Conservation (phyloP, 2,797 vertebrate species). For the Rallus crepitans region DNA sequence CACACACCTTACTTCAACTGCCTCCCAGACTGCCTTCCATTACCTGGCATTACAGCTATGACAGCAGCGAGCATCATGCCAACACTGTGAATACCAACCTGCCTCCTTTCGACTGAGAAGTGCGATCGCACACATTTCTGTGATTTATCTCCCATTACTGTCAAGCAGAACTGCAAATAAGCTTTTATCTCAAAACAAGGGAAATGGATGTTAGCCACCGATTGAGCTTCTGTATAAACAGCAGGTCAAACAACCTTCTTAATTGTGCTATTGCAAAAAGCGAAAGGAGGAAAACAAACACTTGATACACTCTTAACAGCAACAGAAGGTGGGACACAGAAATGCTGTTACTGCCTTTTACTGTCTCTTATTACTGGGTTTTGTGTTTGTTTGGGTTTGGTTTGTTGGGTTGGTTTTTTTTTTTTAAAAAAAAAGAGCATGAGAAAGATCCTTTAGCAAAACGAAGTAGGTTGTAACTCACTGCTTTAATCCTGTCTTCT, state of each 20-base stretch:
- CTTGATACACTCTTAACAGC: neutral
- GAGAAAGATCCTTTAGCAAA: neutral
- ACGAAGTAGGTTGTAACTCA: neutral
- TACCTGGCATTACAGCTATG: neutral
- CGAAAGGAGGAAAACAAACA: neutral
- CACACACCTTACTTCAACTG: neutral
- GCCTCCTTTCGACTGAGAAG: neutral
- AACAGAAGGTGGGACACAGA: neutral
- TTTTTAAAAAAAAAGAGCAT: neutral
- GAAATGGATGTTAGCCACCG: neutral
- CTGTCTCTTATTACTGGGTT: neutral
- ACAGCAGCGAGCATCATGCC: neutral
- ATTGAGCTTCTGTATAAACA: neutral
- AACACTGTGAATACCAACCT: neutral
- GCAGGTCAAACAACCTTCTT: neutral
- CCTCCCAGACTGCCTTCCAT: neutral
- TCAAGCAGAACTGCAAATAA: neutral
- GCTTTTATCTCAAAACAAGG: neutral
- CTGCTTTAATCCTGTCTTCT: neutral
- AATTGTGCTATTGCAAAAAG: neutral
- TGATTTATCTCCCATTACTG: neutral
- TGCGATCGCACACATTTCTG: neutral
- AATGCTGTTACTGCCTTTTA: neutral
- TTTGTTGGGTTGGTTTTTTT: neutral
- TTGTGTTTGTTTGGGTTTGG: neutral